Percentiles rank a stretch among this genome's conserved stretches.
Conservation (phyloP, 2,113 vertebrate genomes). For the Condylura cristata region DNA sequence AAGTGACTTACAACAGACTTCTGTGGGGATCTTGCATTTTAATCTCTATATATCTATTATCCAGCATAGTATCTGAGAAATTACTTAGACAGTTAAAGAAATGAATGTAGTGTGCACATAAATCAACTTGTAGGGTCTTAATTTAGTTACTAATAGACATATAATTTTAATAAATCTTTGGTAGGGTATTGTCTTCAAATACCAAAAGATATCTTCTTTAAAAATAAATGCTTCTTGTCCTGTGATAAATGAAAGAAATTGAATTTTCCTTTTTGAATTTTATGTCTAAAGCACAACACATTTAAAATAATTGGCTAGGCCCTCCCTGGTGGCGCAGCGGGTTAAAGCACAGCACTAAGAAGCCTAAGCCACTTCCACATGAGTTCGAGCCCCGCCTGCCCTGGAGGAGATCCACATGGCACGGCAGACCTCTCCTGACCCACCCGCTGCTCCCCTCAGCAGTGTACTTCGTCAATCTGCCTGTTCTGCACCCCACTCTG, state of each 20-base stretch:
- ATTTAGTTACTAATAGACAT: not conserved
- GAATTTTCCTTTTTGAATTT: not conserved
- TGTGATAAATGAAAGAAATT: not conserved
- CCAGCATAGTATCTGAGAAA: not conserved
- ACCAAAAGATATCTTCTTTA: not conserved
- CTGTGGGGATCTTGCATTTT: not conserved
- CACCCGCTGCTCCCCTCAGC: too few species aligned
- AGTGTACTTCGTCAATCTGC: too few species aligned
- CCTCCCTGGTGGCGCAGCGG: too few species aligned
- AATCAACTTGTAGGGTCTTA: not conserved
- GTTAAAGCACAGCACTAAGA: too few species aligned
- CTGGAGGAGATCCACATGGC: too few species aligned
- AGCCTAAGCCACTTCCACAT: too few species aligned
- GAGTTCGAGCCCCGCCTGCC: too few species aligned
- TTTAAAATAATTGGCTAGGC: not conserved
- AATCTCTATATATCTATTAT: not conserved
- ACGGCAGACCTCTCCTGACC: too few species aligned
- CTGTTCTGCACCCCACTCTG: too few species aligned
- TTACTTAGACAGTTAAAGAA: not conserved
- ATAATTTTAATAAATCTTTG: not conserved
- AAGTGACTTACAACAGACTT: not conserved
- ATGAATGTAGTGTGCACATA: not conserved
- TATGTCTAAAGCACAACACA: not conserved
- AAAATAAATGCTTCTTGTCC: not conserved
- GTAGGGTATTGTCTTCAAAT: not conserved